These are phyloP conservation scores for Phoxinus dragarum DNA, from an alignment of 2,797 vertebrate species.

Conservation along the genomic window DNA sequence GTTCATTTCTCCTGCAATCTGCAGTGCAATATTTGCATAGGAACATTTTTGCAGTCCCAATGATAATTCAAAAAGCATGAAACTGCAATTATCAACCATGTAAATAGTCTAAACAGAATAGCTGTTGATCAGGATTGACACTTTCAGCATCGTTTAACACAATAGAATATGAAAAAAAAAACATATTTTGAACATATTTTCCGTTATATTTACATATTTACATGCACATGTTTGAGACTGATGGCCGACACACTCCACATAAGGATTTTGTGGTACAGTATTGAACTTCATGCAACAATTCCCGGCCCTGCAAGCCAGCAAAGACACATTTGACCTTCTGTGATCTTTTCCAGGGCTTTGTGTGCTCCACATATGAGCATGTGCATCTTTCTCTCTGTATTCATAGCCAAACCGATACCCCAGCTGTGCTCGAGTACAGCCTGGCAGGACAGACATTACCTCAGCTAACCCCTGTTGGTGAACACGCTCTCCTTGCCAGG, in stretches of 20 bases:
- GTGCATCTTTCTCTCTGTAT: slow-evolving; percentile 4
- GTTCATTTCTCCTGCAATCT: not conserved
- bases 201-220: not conserved
- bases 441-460: slow-evolving; percentile 54
- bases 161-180: too few species aligned
- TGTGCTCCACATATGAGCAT: not conserved
- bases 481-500: slow-evolving; percentile 51
- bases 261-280: not conserved
- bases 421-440: slow-evolving; percentile 16
- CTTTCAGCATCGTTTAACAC: not conserved
- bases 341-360: too few species aligned
- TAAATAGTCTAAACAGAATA: not conserved
- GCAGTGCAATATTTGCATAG: not conserved
- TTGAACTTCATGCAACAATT: not conserved
- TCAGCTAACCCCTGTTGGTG: slow-evolving; percentile 60
- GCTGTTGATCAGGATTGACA: not conserved
- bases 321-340: not conserved
- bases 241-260: not conserved
- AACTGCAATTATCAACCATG: not conserved
- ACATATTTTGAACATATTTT: not conserved
- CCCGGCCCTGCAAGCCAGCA: not conserved
- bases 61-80: not conserved
- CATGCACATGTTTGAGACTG: not conserved
- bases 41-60: not conserved
- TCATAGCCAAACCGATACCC: not conserved